Evolutionary conservation across 2,888 invertebrate species (phyloP).

Genomic region (Agrilus cyanescens): DNA sequence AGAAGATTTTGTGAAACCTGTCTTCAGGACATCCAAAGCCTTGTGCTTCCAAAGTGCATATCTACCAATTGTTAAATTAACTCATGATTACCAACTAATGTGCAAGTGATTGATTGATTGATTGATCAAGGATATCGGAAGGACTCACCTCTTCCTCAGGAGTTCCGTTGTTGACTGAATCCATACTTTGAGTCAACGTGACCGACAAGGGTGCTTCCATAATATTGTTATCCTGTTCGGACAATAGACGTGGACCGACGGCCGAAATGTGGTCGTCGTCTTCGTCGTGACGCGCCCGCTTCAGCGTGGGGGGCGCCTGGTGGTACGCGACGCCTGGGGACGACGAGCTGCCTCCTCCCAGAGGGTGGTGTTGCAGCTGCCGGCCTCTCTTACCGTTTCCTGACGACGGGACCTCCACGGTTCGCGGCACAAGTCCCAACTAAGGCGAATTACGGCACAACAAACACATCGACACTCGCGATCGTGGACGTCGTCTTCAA

Average conservation of each 20-base stretch:
- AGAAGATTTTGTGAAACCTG: too few relatives aligned
- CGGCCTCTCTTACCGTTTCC: slow-evolving; percentile 37
- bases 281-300: slow-evolving; percentile 35
- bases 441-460: slow-evolving; percentile 9
- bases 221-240: slow-evolving; percentile 37
- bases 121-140: neutral
- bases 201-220: slow-evolving; percentile 60
- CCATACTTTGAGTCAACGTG: slow-evolving; percentile 92
- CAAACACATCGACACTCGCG: slow-evolving; percentile 14
- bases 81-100: too few relatives aligned
- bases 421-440: slow-evolving; percentile 26
- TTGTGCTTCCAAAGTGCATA: too few relatives aligned
- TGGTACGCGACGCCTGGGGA: slow-evolving; percentile 28
- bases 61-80: too few relatives aligned
- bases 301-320: slow-evolving; percentile 31
- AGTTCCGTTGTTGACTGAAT: slow-evolving; percentile 90
- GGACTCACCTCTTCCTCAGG: slow-evolving; percentile 91
- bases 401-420: slow-evolving; percentile 35
- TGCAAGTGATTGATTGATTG: too few relatives aligned
- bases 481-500: slow-evolving; percentile 11
- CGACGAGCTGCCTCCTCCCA: slow-evolving; percentile 34
- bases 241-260: slow-evolving; percentile 23
- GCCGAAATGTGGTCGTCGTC: slow-evolving; percentile 32
- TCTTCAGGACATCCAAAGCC: too few relatives aligned
- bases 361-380: slow-evolving; percentile 25